A percentile compares a stretch with the other conserved stretches of the same genome.
Conservation (phyloP, 2,888 invertebrate species). For the Lysandra bellargus region DNA sequence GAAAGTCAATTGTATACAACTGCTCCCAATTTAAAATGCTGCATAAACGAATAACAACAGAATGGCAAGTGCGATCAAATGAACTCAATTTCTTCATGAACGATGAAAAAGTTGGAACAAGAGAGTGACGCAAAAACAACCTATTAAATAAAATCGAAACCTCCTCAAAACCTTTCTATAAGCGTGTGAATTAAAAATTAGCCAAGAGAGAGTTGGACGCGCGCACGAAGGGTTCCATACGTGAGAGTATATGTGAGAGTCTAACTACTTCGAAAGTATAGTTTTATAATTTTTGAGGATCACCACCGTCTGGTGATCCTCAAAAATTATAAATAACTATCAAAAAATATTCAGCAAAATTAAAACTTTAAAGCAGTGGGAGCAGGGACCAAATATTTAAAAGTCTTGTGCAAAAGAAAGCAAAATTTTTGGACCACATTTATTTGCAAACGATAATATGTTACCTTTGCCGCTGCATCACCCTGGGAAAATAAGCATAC, state of each 20-base stretch:
- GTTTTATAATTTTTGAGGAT: too few species aligned
- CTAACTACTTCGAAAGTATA: background rate
- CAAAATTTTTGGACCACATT: background rate
- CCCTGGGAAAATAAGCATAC: conserved; percentile 65
- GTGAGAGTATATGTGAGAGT: background rate
- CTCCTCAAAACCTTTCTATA: background rate
- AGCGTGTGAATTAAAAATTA: too few species aligned
- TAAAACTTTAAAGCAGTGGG: background rate
- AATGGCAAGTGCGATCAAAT: background rate
- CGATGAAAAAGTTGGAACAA: background rate
- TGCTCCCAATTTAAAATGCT: background rate
- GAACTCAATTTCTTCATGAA: background rate
- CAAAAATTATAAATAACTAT: background rate
- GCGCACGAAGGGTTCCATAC: too few species aligned
- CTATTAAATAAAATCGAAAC: background rate
- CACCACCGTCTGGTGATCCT: too few species aligned
- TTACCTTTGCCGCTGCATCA: conserved; percentile 76
- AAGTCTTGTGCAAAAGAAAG: background rate
- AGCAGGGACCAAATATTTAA: background rate
- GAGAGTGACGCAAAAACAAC: background rate
- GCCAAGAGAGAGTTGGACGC: background rate
- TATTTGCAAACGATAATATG: conserved; percentile 34
- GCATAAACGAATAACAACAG: background rate
- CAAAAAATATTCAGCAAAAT: background rate
- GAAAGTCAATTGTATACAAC: background rate